phyloP scores from a whole-genome alignment of 2,797 vertebrate genomes.

The Pseudocheirus occidentalis region DNA sequence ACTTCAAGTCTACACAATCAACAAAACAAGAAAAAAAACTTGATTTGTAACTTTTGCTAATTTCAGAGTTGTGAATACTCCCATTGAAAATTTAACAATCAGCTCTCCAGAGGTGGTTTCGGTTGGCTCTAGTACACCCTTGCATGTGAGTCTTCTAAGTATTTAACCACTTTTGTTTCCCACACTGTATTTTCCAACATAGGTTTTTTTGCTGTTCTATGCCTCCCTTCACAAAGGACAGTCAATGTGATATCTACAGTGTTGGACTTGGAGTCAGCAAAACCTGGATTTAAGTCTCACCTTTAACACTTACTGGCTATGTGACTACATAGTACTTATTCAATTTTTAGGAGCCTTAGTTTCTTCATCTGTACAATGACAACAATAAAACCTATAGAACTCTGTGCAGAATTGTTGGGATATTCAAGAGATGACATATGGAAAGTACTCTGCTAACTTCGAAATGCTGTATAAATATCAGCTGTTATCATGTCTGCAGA shows the following conservation, averaged over 20 bases:
- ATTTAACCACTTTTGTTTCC: background rate
- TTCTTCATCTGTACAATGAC: background rate
- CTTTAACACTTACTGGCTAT: background rate
- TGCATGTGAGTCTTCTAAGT: background rate
- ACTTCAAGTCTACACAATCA: background rate
- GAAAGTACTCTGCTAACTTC: background rate
- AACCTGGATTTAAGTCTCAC: background rate
- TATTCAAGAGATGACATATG: background rate
- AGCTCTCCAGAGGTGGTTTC: background rate
- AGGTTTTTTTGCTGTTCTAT: background rate
- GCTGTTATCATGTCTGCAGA: background rate
- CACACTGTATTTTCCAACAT: background rate
- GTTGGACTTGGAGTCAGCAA: background rate
- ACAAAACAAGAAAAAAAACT: background rate
- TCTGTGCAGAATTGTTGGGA: background rate
- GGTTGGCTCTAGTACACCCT: background rate
- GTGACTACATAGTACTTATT: background rate
- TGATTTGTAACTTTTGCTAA: background rate
- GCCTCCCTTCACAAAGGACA: background rate
- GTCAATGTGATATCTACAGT: background rate
- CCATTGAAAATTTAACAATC: background rate
- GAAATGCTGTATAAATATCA: background rate
- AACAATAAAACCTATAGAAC: background rate
- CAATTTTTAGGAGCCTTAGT: background rate
- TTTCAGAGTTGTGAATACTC: background rate